phyloP scores from a whole-genome alignment of 2,797 vertebrate species.

The Carapus acus region DNA sequence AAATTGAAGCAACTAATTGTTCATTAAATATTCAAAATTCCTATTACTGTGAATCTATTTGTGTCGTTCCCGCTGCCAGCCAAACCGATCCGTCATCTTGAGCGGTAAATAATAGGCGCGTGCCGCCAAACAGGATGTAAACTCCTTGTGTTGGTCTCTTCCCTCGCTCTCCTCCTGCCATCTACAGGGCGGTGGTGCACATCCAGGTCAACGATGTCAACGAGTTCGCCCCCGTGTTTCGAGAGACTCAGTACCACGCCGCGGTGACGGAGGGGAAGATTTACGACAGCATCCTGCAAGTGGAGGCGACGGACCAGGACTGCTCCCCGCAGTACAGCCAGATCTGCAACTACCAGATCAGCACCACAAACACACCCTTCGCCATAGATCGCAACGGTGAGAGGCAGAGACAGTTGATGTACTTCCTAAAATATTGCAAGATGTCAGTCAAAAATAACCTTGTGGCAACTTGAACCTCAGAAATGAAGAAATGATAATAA shows the following conservation, averaged over 20 bases:
- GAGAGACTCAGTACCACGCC: slow-evolving; percentile 80
- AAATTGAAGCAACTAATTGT: too few species aligned
- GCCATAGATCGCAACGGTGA: slow-evolving; percentile 95
- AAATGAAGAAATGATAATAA: too few species aligned
- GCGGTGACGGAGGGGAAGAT: slow-evolving; percentile 89
- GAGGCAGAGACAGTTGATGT: slow-evolving; percentile 34
- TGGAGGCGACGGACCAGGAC: slow-evolving; percentile 89
- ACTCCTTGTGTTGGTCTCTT: not conserved
- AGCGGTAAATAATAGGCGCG: too few species aligned
- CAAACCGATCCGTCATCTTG: too few species aligned
- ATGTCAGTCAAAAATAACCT: too few species aligned
- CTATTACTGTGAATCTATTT: too few species aligned
- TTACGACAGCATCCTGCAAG: slow-evolving; percentile 94
- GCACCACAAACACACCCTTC: slow-evolving; percentile 82
- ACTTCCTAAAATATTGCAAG: too few species aligned
- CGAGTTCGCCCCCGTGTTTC: slow-evolving; percentile 90
- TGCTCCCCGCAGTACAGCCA: slow-evolving; percentile 95
- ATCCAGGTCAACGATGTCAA: slow-evolving; percentile 97
- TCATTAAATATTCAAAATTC: too few species aligned
- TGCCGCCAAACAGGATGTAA: too few species aligned
- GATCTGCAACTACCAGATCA: slow-evolving; percentile 95
- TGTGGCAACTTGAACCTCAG: too few species aligned
- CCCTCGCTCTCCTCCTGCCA: slow-evolving; percentile 7
- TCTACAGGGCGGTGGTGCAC: slow-evolving; percentile 88
- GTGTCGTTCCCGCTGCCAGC: too few species aligned